A percentile compares a stretch with the other conserved stretches of the same genome.
Conservation (phyloP, 2,113 vertebrate genomes). For the Gasterosteus nipponicus region DNA sequence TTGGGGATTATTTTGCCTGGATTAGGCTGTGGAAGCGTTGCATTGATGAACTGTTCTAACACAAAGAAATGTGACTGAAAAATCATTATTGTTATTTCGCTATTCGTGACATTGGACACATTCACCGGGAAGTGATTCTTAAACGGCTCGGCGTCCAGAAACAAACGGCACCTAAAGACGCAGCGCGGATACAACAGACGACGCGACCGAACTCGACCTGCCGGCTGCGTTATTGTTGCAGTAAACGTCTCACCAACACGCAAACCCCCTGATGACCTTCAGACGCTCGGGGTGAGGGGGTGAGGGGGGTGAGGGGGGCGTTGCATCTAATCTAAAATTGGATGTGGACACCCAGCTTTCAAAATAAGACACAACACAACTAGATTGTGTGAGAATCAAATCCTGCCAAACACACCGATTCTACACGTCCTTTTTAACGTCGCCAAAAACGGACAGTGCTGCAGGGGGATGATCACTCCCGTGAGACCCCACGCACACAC, state of each 20-base stretch:
- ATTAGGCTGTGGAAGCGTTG: background rate
- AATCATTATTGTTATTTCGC: background rate
- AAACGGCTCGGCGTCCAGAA: background rate
- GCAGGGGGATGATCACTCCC: constrained; percentile 26
- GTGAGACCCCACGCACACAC: background rate
- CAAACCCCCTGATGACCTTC: constrained; percentile 29
- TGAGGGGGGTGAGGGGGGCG: background rate
- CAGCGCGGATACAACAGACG: background rate
- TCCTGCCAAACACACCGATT: background rate
- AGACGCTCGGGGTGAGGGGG: background rate
- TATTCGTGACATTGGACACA: too few relatives aligned
- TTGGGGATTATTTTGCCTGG: constrained; percentile 9
- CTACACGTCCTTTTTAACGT: background rate
- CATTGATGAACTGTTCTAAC: background rate
- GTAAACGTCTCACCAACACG: background rate
- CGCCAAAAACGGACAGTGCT: constrained; percentile 27
- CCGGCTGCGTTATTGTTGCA: background rate
- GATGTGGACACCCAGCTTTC: background rate
- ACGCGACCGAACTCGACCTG: too few relatives aligned
- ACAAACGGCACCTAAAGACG: background rate
- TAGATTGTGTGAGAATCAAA: too few relatives aligned
- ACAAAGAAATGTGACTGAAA: background rate
- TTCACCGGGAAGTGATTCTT: background rate
- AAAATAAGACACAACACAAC: background rate
- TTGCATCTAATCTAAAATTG: background rate